Evolutionary conservation across 2,113 vertebrate species (phyloP), one percentile per base, ranked within the genome.

Genomic region (Poicephalus gulielmi): DNA sequence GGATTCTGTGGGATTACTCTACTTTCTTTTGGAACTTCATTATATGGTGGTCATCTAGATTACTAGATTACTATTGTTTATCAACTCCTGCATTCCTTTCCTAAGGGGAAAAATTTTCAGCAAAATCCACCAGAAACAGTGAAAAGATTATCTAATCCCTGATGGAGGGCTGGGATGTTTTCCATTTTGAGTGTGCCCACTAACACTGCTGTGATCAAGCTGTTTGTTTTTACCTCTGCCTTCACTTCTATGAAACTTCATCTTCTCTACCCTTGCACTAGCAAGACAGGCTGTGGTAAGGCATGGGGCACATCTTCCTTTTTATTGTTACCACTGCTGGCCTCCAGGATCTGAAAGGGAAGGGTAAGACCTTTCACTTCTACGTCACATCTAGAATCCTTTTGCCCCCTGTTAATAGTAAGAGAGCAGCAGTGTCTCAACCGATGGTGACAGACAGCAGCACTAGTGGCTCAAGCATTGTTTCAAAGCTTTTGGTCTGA

Each of bases 161-260:
- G 33, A 20, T 12, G 9, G 47, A 74, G 35, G 33, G 6, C 13
- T 60, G 47, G 10, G 0, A 0, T 70, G 10, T 76, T 87, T 69
- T 41, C 4, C 23, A 8, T 64, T 82, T 55, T 7, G 13, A 85
- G 9, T 17, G 4, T 52, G 9, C 3, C 18, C 5, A 12, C 14
- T 43, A 41, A 46, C 15, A 52, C 6, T 46, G 44, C 9, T 49
- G 55, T 6, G 35, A 59, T 63, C 37, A 63, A 74, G 22, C 10
- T 37, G 7, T 67, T 89, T 49, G 10, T 3, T 27, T 17, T 31
- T 35, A 41, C 6, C 20, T 78, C 50, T 94, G 43, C 7, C 25
- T 74, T 19, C 39, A 9, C 7, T 76, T 19, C 67, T 47, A 8
- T 0, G 0, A 50, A 76, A 70, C 7, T 66, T 44, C 33, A n/a